These are phyloP conservation scores for Ariopsis seemanni DNA, from an alignment of 2,113 vertebrate genomes.

Conservation along the genomic window DNA sequence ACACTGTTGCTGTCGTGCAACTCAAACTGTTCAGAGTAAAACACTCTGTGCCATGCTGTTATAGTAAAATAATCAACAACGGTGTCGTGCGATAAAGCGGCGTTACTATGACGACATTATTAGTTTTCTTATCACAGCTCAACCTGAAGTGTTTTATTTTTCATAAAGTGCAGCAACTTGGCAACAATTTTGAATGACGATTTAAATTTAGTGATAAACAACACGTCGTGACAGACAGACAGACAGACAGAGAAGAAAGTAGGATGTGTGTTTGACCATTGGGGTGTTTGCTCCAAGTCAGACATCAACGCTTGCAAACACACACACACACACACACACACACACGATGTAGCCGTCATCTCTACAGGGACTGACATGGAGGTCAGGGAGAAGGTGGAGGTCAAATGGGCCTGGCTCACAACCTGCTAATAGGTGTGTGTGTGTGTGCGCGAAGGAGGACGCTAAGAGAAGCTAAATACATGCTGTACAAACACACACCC, in stretches of 20 bases:
- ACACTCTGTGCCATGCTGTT: too few species aligned
- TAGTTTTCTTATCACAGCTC: neutral
- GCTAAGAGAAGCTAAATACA: slow-evolving; percentile 69
- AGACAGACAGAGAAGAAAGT: slow-evolving; percentile 25
- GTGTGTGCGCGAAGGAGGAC: slow-evolving; percentile 45
- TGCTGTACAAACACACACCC: slow-evolving; percentile 63
- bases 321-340: too few species aligned
- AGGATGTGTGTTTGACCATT: slow-evolving; percentile 67
- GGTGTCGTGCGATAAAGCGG: neutral
- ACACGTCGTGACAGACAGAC: neutral
- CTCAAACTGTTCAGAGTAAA: neutral
- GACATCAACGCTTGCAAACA: slow-evolving; percentile 57
- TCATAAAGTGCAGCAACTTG: neutral
- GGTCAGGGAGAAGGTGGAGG: slow-evolving; percentile 82
- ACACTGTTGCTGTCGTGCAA: too few species aligned
- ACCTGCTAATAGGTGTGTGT: slow-evolving; percentile 67
- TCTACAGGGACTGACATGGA: slow-evolving; percentile 68
- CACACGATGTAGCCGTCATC: slow-evolving; percentile 60
- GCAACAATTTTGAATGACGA: neutral
- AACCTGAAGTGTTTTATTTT: neutral
- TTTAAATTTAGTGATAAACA: neutral
- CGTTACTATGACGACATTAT: neutral
- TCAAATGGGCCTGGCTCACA: slow-evolving; percentile 73
- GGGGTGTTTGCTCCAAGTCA: slow-evolving; percentile 70
- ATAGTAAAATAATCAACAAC: neutral